These are phyloP conservation scores for Tragelaphus buxtoni DNA, from an alignment of 2,113 vertebrate species.

Conservation along the genomic window DNA sequence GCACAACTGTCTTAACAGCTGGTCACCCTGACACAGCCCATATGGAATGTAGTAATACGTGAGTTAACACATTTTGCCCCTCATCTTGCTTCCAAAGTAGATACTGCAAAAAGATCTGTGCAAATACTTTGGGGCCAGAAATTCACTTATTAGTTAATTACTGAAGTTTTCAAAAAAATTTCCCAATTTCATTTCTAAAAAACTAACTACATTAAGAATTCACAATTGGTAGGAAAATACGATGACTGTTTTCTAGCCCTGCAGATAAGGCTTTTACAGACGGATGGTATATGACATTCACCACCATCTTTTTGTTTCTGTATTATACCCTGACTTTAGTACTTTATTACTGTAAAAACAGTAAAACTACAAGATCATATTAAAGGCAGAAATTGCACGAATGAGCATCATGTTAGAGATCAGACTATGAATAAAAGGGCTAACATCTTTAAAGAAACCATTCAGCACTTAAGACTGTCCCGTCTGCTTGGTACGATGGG, in stretches of 20 bases:
- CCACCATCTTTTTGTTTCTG: neutral
- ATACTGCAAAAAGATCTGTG: neutral
- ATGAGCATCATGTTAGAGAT: neutral
- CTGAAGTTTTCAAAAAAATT: neutral
- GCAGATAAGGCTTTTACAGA: neutral
- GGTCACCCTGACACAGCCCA: neutral
- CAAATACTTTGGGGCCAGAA: neutral
- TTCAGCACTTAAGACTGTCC: neutral
- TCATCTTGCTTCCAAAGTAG: neutral
- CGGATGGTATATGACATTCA: neutral
- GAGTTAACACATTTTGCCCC: neutral
- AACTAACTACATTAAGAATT: constrained; percentile 12
- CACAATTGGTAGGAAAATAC: neutral
- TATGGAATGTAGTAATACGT: neutral
- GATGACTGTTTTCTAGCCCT: neutral
- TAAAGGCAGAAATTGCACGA: neutral
- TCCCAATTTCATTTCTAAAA: neutral
- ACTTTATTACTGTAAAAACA: neutral
- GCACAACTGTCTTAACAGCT: neutral
- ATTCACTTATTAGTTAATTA: neutral
- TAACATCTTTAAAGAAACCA: neutral
- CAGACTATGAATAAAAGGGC: neutral
- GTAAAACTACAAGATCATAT: neutral
- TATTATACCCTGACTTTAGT: neutral
- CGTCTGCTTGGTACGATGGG: neutral